These are phyloP conservation scores for Drosophila repletoides DNA, from an alignment of 1,140 invertebrate genomes.

Conservation along the genomic window DNA sequence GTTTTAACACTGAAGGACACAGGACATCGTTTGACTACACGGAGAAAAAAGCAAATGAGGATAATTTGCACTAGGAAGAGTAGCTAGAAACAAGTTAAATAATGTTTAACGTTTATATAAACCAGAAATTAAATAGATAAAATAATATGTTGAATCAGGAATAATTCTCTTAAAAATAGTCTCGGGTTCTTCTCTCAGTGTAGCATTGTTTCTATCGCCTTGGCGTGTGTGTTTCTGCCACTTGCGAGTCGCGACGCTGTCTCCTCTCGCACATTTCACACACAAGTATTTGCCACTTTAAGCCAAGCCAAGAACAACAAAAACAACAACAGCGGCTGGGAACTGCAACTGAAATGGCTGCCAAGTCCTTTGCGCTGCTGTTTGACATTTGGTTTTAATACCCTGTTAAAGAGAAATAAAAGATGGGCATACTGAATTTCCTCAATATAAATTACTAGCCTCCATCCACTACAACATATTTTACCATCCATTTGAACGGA, in stretches of 20 bases:
- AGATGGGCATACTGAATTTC: background rate
- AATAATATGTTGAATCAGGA: too few species aligned
- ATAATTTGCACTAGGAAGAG: too few species aligned
- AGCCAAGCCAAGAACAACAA: conserved; percentile 41
- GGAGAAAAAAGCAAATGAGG: too few species aligned
- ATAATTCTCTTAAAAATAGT: too few species aligned
- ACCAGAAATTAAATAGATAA: too few species aligned
- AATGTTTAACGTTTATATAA: too few species aligned
- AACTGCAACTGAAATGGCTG: conserved; percentile 5
- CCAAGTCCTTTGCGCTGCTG: conserved; percentile 4
- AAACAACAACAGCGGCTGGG: conserved; percentile 21
- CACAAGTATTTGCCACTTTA: conserved; percentile 60
- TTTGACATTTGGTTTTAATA: conserved; percentile 26
- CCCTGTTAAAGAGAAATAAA: background rate
- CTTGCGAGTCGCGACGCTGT: conserved; percentile 21
- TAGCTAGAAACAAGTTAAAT: too few species aligned
- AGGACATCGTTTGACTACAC: conserved; percentile 23
- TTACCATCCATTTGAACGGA: too few species aligned
- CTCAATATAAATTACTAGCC: conserved; percentile 9
- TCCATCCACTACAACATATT: too few species aligned
- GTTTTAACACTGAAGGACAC: conserved; percentile 48
- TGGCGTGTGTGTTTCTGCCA: conserved; percentile 17
- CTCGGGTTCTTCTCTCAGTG: too few species aligned
- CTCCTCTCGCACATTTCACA: conserved; percentile 32
- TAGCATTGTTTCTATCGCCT: too few species aligned